Conservation (phyloP, 1,140 invertebrate species). For the Papilio xuthus region DNA sequence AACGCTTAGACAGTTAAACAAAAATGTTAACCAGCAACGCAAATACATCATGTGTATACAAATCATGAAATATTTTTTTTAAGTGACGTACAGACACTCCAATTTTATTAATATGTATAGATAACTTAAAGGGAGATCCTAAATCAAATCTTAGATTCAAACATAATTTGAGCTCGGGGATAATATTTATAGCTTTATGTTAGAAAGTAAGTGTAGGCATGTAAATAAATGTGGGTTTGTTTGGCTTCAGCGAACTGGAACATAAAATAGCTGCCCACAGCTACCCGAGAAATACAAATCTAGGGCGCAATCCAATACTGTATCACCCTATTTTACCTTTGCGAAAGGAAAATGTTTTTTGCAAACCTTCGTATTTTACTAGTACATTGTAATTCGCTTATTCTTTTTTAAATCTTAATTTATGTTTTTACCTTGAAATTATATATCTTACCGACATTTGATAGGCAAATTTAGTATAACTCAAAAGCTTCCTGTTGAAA, state of each 20-base stretch:
- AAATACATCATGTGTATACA: too few relatives aligned
- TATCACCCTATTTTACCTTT: conserved; percentile 49
- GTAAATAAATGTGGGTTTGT: conserved; percentile 60
- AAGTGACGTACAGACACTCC: too few relatives aligned
- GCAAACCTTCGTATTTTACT: neutral
- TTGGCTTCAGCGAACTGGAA: conserved; percentile 61
- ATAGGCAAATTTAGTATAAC: too few relatives aligned
- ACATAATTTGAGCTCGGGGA: conserved; percentile 41
- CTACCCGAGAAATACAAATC: conserved; percentile 54
- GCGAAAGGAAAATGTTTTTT: conserved; percentile 26
- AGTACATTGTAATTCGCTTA: neutral
- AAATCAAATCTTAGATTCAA: neutral
- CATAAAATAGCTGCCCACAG: conserved; percentile 57
- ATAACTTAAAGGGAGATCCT: too few relatives aligned
- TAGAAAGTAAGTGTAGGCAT: conserved; percentile 58
- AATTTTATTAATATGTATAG: neutral
- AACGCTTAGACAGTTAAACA: too few relatives aligned
- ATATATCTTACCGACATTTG: too few relatives aligned
- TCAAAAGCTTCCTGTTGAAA: too few relatives aligned
- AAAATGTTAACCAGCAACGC: too few relatives aligned
- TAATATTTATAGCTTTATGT: conserved; percentile 51
- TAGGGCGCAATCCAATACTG: conserved; percentile 59
- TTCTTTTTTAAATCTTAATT: neutral
- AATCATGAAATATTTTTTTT: too few relatives aligned
- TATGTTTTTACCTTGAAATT: neutral